These are phyloP conservation scores for Carapus acus DNA, from an alignment of 2,797 vertebrate species.

Conservation along the genomic window DNA sequence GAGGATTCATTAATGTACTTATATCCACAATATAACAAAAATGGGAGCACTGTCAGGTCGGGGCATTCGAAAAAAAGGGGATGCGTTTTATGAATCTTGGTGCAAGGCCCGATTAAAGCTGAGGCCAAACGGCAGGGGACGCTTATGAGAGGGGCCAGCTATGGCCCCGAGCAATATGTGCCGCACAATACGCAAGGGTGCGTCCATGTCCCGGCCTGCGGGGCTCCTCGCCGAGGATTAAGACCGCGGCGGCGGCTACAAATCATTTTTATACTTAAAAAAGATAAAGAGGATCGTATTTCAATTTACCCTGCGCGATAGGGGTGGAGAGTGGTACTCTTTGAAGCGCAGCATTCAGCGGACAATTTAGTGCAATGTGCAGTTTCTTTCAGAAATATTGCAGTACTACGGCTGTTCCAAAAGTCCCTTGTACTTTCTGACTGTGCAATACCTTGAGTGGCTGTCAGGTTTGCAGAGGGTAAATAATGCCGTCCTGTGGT, in stretches of 20 bases:
- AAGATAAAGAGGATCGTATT: conserved; percentile 11
- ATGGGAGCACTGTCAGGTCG: conserved; percentile 31
- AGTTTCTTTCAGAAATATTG: background rate
- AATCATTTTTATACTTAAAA: conserved; percentile 19
- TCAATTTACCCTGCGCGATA: no score
- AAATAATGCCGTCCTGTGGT: conserved; percentile 18
- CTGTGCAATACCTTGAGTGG: background rate
- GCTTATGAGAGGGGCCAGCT: conserved; percentile 39
- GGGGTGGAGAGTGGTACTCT: no score
- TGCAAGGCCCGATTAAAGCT: conserved; percentile 38
- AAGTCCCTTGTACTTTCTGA: no score
- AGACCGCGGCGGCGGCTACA: conserved; percentile 20
- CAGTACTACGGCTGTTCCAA: no score
- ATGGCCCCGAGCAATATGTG: conserved; percentile 45
- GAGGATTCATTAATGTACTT: conserved; percentile 19
- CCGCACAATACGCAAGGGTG: conserved; percentile 33
- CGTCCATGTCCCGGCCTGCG: conserved; percentile 42
- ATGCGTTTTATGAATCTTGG: conserved; percentile 51
- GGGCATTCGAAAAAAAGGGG: conserved; percentile 24
- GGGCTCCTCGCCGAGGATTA: conserved; percentile 30
- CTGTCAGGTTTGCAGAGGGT: conserved; percentile 4
- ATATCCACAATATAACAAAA: conserved; percentile 17
- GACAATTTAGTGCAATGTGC: no score
- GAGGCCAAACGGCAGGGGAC: conserved; percentile 30
- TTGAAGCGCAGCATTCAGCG: no score